A percentile compares a stretch with the other conserved stretches of the same genome.
Evolutionary conservation across 2,113 vertebrate genomes (phyloP).

Genomic region (Eira barbara): DNA sequence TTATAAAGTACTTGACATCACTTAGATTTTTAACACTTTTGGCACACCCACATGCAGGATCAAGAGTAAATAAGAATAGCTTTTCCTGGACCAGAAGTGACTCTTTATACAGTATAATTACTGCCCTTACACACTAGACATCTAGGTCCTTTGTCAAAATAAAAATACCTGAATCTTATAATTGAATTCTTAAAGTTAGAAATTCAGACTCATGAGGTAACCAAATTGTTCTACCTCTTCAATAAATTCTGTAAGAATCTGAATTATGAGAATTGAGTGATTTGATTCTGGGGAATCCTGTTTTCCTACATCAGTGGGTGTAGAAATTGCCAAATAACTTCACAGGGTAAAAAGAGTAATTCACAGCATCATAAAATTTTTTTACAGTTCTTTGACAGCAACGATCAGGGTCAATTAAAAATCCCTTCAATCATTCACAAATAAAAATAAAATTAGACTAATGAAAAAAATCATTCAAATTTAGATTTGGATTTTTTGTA

Average conservation of each 20-base stretch:
- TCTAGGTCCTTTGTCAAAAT: background rate
- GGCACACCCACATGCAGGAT: no score
- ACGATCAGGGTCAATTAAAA: background rate
- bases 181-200: background rate
- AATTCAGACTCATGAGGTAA: background rate
- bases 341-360: background rate
- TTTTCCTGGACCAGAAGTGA: background rate
- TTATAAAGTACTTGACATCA: background rate
- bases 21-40: background rate
- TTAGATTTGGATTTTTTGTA: background rate
- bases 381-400: background rate
- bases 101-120: background rate
- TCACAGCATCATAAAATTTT: background rate
- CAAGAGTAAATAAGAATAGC: background rate
- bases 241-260: background rate
- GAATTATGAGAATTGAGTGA: background rate
- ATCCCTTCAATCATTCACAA: background rate
- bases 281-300: background rate
- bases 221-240: background rate
- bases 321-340: background rate
- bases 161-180: background rate
- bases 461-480: background rate
- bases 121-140: background rate
- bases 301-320: background rate
- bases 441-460: background rate